These are phyloP conservation scores for Heterotilapia buettikoferi DNA, from an alignment of 2,113 vertebrate genomes.

Conservation along the genomic window DNA sequence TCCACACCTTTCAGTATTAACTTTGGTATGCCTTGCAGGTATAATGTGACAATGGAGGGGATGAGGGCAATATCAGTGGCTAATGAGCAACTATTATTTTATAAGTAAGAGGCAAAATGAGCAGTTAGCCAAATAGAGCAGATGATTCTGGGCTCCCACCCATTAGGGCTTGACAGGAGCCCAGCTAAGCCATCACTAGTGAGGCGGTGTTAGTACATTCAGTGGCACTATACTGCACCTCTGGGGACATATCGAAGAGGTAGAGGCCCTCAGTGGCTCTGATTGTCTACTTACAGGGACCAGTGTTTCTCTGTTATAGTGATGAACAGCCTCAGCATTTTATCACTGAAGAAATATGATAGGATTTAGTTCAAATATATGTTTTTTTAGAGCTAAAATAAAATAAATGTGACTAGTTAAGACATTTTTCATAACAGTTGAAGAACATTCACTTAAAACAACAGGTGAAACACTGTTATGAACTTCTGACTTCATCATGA, in stretches of 20 bases:
- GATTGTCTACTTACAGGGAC: slow-evolving; percentile 62
- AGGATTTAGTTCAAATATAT: not conserved
- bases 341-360: not conserved
- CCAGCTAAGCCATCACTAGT: slow-evolving; percentile 65
- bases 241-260: slow-evolving; percentile 48
- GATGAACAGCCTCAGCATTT: not conserved
- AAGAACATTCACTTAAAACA: not conserved
- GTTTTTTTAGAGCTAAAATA: not conserved
- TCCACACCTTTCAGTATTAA: slow-evolving; percentile 19
- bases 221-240: slow-evolving; percentile 57
- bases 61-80: slow-evolving; percentile 27
- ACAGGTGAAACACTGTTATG: slow-evolving; percentile 19
- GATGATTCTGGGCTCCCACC: slow-evolving; percentile 28
- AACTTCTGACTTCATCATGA: slow-evolving; percentile 8
- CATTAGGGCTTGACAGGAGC: slow-evolving; percentile 28
- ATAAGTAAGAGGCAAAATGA: slow-evolving; percentile 29
- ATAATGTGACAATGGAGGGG: not conserved
- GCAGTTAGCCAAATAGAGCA: slow-evolving; percentile 31
- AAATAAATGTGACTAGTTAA: not conserved
- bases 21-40: slow-evolving; percentile 48
- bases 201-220: slow-evolving; percentile 68
- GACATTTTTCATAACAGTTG: not conserved
- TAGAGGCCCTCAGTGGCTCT: slow-evolving; percentile 60
- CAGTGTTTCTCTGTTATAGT: slow-evolving; percentile 28
- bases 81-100: slow-evolving; percentile 9